A percentile compares a stretch with the other conserved stretches of the same genome.
phyloP scores from a whole-genome alignment of 2,797 vertebrate species.

The Thunnus albacares region DNA sequence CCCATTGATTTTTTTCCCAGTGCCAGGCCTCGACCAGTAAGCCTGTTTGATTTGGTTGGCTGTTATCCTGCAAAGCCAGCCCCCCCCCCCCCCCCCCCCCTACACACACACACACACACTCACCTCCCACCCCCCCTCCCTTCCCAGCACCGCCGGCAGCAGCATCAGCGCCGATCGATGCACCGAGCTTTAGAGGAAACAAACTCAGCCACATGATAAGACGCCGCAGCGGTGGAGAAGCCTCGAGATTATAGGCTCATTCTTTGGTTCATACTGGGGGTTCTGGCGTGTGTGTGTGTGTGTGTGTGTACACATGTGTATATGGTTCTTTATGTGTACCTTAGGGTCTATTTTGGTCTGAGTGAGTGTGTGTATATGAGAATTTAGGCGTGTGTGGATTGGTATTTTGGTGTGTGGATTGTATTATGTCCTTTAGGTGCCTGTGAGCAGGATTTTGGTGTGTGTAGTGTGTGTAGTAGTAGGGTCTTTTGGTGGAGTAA shows the following conservation, averaged over 20 bases:
- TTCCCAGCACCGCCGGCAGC: slow-evolving; percentile 69
- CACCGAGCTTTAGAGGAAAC: slow-evolving; percentile 79
- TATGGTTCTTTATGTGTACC: slow-evolving; percentile 33
- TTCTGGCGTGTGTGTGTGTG: slow-evolving; percentile 50
- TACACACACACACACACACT: slow-evolving; percentile 32
- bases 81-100: slow-evolving; percentile 23
- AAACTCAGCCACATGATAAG: slow-evolving; percentile 81
- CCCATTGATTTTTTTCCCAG: slow-evolving; percentile 81
- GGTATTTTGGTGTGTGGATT: slow-evolving; percentile 34
- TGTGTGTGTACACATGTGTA: slow-evolving; percentile 24
- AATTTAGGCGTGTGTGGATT: slow-evolving; percentile 22
- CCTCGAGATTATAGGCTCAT: slow-evolving; percentile 76
- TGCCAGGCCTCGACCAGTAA: slow-evolving; percentile 81
- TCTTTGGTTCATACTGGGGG: slow-evolving; percentile 70
- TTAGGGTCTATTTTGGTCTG: slow-evolving; percentile 39
- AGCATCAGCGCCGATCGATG: slow-evolving; percentile 79
- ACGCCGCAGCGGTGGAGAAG: slow-evolving; percentile 68
- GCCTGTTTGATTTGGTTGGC: slow-evolving; percentile 84
- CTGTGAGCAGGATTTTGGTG: slow-evolving; percentile 47
- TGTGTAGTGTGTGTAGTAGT: slow-evolving; percentile 32
- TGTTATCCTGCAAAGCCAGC: slow-evolving; percentile 79
- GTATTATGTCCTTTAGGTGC: slow-evolving; percentile 43
- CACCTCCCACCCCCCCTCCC: neutral
- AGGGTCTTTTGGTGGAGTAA: slow-evolving; percentile 38
- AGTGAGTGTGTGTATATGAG: slow-evolving; percentile 26